Base-by-base conservation (phyloP, 2,888 invertebrate genomes). In the Flexamia atlantica region DNA sequence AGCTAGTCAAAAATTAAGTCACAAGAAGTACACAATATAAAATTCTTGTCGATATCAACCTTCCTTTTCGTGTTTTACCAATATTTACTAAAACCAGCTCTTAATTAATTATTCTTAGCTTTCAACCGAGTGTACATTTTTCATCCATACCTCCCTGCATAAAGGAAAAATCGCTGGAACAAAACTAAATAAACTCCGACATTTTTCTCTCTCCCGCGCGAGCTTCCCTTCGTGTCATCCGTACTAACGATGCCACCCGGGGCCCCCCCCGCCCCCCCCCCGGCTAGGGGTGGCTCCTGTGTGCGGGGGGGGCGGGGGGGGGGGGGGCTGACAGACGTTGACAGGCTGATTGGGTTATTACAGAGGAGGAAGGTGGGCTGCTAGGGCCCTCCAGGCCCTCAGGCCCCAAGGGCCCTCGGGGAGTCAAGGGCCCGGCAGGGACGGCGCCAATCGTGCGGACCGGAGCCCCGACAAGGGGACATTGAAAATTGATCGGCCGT, bases 291-390 rank as follows among this genome's bases (percentile, higher is more conserved):
- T 20, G 53, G 53, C 20, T 53, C 20, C 4, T 46, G 46, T 46
- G 10, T 9, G n/a, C n/a, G 5, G 20, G 5, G 5, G 17, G 5
- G 57, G 57, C 23, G 36, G 4, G 7, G 70, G 9, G 70, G 32
- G 30, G 70, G 42, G 76, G 76, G 79, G 79, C 3, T 57, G 79
- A 79, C 79, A 79, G 79, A 79, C 79, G 79, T 50, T 79, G 79
- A 79, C 79, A 57, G 57, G 57, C 32, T 36, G 79, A 79, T 79
- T 79, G 20, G 79, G 79, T 79, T 79, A 79, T 79, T 79, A 79
- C 57, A 20, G 32, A 57, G 57, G 79, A 57, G 79, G 53, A 32
- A 53, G 79, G 57, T 76, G 28, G 36, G 50, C 17, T 25, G 42
- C 40, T 20, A 30, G 30, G 57, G 32, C 57, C 57, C 36, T 79